phyloP scores from a whole-genome alignment of 2,797 vertebrate genomes.

The Molossus alvarezi region DNA sequence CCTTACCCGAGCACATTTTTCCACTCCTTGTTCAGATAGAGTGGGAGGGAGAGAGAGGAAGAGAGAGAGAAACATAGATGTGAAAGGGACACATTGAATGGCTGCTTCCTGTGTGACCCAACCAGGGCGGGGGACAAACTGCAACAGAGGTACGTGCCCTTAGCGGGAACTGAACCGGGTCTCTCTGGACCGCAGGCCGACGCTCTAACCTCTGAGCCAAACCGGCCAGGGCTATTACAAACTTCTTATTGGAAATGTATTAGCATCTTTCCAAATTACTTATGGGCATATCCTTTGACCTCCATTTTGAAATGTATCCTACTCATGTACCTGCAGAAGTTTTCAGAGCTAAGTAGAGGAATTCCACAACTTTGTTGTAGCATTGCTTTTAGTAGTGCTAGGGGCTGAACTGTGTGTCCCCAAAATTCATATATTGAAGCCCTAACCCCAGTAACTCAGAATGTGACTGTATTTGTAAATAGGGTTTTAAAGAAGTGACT shows the following conservation, averaged over 20 bases:
- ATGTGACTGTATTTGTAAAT: not conserved
- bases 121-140: too few species aligned
- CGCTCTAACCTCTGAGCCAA: too few species aligned
- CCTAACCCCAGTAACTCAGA: not conserved
- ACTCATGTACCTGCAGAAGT: not conserved
- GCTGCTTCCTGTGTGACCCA: too few species aligned
- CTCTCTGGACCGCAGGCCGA: too few species aligned
- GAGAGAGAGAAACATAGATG: too few species aligned
- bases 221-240: not conserved
- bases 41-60: too few species aligned
- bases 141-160: too few species aligned
- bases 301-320: not conserved
- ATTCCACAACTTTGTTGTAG: not conserved
- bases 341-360: not conserved
- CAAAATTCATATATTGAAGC: not conserved
- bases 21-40: too few species aligned
- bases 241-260: not conserved
- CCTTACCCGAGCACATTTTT: too few species aligned
- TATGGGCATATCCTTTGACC: not conserved
- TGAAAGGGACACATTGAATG: too few species aligned
- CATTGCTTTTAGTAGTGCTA: conserved; percentile 3
- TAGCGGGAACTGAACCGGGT: too few species aligned
- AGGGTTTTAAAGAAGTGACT: not conserved
- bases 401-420: not conserved
- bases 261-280: not conserved